These are phyloP conservation scores for Galleria mellonella DNA, from an alignment of 1,140 invertebrate species.

Conservation along the genomic window DNA sequence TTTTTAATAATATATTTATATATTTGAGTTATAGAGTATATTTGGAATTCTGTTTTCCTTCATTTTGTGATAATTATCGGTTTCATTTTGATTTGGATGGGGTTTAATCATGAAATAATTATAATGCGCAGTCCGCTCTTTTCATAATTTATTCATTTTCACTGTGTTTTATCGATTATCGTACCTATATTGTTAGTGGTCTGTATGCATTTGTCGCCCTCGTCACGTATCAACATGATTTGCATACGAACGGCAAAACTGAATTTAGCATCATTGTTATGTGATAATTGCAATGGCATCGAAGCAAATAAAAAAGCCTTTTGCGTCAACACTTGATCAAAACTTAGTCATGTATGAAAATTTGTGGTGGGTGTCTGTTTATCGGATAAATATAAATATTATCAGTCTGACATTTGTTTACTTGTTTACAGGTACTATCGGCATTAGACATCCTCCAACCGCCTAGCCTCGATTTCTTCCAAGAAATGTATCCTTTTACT, in stretches of 20 bases:
- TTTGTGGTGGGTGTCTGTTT: too few species aligned
- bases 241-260: conserved; percentile 33
- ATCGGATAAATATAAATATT: too few species aligned
- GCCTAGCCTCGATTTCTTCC: conserved; percentile 97
- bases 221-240: conserved; percentile 25
- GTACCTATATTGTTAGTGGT: conserved; percentile 36
- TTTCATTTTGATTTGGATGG: conserved; percentile 6
- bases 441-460: conserved; percentile 97
- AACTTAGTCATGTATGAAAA: too few species aligned
- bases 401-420: conserved; percentile 10
- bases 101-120: conserved; percentile 28
- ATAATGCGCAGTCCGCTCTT: conserved; percentile 16
- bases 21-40: too few species aligned
- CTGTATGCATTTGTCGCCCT: conserved; percentile 27
- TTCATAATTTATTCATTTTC: conserved; percentile 53
- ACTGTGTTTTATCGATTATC: conserved; percentile 44
- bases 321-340: too few species aligned
- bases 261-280: conserved; percentile 3
- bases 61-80: too few species aligned
- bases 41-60: too few species aligned
- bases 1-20: too few species aligned
- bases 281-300: too few species aligned
- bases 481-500: conserved; percentile 98
- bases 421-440: conserved; percentile 87
- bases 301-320: background rate